Evolutionary conservation across 2,797 vertebrate species (phyloP), one percentile per base, ranked within the genome.

Genomic region (Huso huso): DNA sequence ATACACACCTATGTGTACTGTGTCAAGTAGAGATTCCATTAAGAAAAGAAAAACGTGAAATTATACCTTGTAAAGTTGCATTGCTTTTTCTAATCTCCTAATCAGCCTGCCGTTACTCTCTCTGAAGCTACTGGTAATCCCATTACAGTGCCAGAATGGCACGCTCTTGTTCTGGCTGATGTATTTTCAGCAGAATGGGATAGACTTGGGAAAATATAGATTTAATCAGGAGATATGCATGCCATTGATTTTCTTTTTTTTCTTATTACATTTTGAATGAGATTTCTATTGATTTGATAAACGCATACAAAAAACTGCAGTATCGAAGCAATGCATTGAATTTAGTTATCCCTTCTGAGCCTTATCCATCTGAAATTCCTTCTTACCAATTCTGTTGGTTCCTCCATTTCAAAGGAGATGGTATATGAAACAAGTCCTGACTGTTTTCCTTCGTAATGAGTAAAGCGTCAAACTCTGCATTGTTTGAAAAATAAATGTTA

Each of bases 71-170:
- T n/a, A n/a, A n/a, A n/a, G n/a, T n/a, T n/a, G n/a, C n/a, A n/a
- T n/a, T n/a, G n/a, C n/a, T n/a, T n/a, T n/a, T n/a, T n/a, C n/a
- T n/a, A n/a, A n/a, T n/a, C n/a, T 23, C 65, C 61, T 69, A 72
- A 65, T 73, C 51, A 58, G 65, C 12, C 18, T 59, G 70, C 74
- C 66, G 52, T 73, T 78, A 68, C 71, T 58, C 73, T 69, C 62
- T 57, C 63, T 62, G 64, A 74, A 83, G 18, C 71, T 67, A 76
- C 70, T 60, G 74, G 67, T 77, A 85, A 81, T 79, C 65, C 71
- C 63, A 61, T 66, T 72, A 75, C 48, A 15, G 66, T 66, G 68
- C 64, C 70, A 48, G 72, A 71, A 73, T 70, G 10, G 62, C 69
- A 1, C 52, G 49, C 61, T 15, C 0, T 53, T 70, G 74, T 70